Percentiles rank a stretch among this genome's conserved stretches.
Conservation (phyloP, 2,797 vertebrate genomes). For the Taenioides sp. region DNA sequence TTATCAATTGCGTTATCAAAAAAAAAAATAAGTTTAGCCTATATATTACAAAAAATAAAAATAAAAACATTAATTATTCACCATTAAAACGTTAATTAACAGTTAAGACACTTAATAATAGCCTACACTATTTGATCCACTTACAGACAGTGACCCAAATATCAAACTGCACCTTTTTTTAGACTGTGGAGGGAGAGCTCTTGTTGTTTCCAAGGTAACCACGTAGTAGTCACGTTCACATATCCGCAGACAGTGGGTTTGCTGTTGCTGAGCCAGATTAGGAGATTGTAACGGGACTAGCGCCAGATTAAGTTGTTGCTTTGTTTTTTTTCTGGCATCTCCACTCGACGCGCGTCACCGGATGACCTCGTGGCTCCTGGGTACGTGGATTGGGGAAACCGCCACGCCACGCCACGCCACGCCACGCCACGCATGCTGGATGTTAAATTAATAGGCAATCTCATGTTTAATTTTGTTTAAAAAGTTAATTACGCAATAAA, state of each 20-base stretch:
- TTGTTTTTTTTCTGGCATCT: slow-evolving; percentile 50
- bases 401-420: no score
- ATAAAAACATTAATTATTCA: no score
- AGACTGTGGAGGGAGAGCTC: neutral
- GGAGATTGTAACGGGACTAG: slow-evolving; percentile 20
- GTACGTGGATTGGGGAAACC: slow-evolving; percentile 32
- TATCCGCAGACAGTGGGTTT: neutral
- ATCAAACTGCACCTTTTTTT: neutral
- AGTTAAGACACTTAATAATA: no score
- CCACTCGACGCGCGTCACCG: slow-evolving; percentile 71
- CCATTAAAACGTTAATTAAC: no score
- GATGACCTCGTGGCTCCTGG: slow-evolving; percentile 65
- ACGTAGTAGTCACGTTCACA: neutral
- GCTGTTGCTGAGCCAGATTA: slow-evolving; percentile 13
- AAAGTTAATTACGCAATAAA: neutral
- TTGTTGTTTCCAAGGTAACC: slow-evolving; percentile 6
- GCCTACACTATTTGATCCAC: neutral
- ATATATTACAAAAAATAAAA: no score
- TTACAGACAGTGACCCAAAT: slow-evolving; percentile 21
- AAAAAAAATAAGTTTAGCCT: no score
- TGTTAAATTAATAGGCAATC: slow-evolving; percentile 24
- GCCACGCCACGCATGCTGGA: no score
- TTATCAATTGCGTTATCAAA: no score
- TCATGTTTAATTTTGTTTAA: no score
- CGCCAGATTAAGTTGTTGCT: slow-evolving; percentile 50